Base-by-base conservation (phyloP, 1,140 invertebrate species). In the Aphelenchoides fujianensis region DNA sequence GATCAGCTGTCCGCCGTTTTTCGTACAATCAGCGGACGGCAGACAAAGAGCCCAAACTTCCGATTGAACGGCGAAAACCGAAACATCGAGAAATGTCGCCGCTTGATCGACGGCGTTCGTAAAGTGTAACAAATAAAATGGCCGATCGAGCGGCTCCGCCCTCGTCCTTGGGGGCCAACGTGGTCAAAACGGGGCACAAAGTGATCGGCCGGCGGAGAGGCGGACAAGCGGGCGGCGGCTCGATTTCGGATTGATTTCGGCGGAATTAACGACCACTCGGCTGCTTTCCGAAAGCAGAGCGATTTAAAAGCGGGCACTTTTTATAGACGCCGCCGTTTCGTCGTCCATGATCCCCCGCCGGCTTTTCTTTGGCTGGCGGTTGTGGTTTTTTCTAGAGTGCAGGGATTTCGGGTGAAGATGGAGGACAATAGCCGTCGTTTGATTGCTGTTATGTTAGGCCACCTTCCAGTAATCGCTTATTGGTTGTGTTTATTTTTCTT, bases 11-110 rank as follows among this genome's bases (percentile, higher is more conserved):
- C 23, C 41, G 41, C 23, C 23, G 23, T 48, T 48, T 48, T 48
- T 48, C 41, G 41, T 48, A 48, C 41, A 48, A 48, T 48, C 41
- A n/a, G n/a, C n/a, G n/a, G n/a, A n/a, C n/a, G n/a, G n/a, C n/a
- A 48, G 41, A 48, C 41, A 48, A 48, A 48, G 23, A 23, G 41
- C 41, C 12, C 23, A 48, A 16, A 16, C 12, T 48, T 48, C 41
- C n/a, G n/a, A 48, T 48, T 23, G 23, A 48, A 48, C 12, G 12
- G 41, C 12, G 41, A 48, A n/a, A 48, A 48, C 41, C 41, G 41
- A 48, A 48, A 48, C 23, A 23, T 48, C 41, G 41, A n/a, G n/a
- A 12, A 48, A 48, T 48, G 12, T 16, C 12, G 23, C 23, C 41
- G 41, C 41, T 48, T 48, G 41, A 48, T 48, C 41, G 41, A 48